Base-by-base conservation (phyloP, 2,888 invertebrate species). In the Agrotis ipsilon region DNA sequence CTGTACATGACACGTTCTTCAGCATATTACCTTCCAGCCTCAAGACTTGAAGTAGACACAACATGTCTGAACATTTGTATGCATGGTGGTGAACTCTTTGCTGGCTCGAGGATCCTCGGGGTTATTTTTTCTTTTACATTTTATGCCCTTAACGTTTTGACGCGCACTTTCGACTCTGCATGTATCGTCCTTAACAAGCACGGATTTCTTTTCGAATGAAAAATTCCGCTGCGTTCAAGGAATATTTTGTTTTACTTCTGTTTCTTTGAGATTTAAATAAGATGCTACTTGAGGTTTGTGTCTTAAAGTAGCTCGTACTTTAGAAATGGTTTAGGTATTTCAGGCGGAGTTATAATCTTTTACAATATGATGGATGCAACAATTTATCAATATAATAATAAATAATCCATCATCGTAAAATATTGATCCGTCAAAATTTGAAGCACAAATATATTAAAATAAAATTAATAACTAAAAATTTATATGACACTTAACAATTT, bases 141-240 rank as follows among this genome's bases (percentile, higher is more conserved):
- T 89, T 87, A 88, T 88, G 83, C 89, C 83, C 86, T 87, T 88
- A 86, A 89, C 85, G 85, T 91, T 90, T 88, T 87, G 85, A 90
- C 89, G 89, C 86, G 88, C 86, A 86, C 89, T 87, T 86, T 78
- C 80, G 54, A 85, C 86, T 86, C 78, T 85, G 79, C 85, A 88
- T 89, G 87, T 89, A 90, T 88, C 87, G 87, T 87, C 75, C 86
- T 86, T 89, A 88, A 89, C 82, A 85, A 88, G 87, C 87, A 74
- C 65, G 84, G 81, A 84, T 82, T 84, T 82, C 84, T 88, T 87
- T 83, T 77, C 88, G 86, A 86, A 87, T 87, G 83, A 88, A 74
- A 78, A 80, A 62, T 78, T 86, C 82, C 81, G 80, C 78, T 72
- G 82, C 84, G 80, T 83, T 84, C 86, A 84, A 86, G 84, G 83